Conservation (phyloP, 2,797 vertebrate genomes). For the Brachyalestes nurse region DNA sequence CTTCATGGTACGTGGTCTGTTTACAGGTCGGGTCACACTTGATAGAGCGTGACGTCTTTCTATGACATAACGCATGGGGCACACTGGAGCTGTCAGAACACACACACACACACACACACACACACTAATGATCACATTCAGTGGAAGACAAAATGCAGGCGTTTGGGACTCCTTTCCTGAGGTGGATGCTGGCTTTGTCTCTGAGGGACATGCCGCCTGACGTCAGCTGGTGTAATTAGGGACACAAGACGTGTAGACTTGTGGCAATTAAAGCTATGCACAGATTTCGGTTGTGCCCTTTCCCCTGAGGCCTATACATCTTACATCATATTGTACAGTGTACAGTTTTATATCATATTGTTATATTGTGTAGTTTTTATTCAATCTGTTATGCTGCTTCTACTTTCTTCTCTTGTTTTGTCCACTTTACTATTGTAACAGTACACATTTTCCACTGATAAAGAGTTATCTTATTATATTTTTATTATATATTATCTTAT, state of each 20-base stretch:
- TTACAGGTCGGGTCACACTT: not conserved
- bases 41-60: not conserved
- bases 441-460: too few relatives aligned
- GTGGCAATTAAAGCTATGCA: not conserved
- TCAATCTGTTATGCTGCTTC: too few relatives aligned
- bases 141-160: not conserved
- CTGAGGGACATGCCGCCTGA: not conserved
- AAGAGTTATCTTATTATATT: too few relatives aligned
- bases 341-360: too few relatives aligned
- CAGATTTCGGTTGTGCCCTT: not conserved
- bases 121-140: not conserved
- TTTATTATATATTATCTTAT: too few relatives aligned
- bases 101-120: not conserved
- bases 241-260: not conserved
- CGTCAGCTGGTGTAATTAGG: not conserved
- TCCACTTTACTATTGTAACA: too few relatives aligned
- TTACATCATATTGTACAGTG: too few relatives aligned
- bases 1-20: not conserved
- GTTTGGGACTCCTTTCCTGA: not conserved
- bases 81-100: conserved; percentile 11
- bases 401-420: too few relatives aligned
- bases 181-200: not conserved
- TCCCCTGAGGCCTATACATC: not conserved
- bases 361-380: too few relatives aligned
- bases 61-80: not conserved